Evolutionary conservation across 2,888 invertebrate genomes (phyloP), one percentile per base, ranked within the genome.

Genomic region (Habroteleia sp.): DNA sequence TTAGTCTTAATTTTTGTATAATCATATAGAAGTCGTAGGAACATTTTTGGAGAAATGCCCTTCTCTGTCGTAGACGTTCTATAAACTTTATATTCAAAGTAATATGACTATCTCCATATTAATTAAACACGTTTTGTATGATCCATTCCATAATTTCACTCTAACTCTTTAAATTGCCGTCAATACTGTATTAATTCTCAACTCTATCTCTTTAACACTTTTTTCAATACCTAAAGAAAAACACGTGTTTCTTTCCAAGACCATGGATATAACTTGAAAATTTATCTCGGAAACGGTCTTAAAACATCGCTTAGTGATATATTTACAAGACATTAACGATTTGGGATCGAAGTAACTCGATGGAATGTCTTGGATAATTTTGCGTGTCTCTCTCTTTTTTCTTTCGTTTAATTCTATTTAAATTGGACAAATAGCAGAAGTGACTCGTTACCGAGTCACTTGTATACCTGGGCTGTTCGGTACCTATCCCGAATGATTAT

Each of bases 401-500:
- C 10, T 16, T 8, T 17, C 62, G 41, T 14, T 65, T 27, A 71
- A 44, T 52, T 46, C 58, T 63, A 74, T 69, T 69, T 76, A 71
- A 75, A 77, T 72, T 69, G 50, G 74, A 52, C 68, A 71, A 75
- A 75, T 75, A 63, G 65, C 48, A 60, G 58, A 62, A 69, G 65
- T 71, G 62, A 74, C 62, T 69, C 65, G 65, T 75, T 74, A 58
- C 62, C 44, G 77, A 77, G 78, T 78, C 76, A 77, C 77, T 77
- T 83, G 41, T 56, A 81, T 82, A 82, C 82, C 81, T 82, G 82
- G 46, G 65, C 71, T 25, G 16, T 27, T 52, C 58, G 63, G 77
- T 68, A 75, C 79, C 78, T 77, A 79, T 79, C 46, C 78, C 79
- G 78, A 82, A 82, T 86, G 84, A 85, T 85, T 85, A 85, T 86